Percentiles rank a stretch among this genome's conserved stretches.
Conservation (phyloP, 2,797 vertebrate species). For the Scyliorhinus canicula region DNA sequence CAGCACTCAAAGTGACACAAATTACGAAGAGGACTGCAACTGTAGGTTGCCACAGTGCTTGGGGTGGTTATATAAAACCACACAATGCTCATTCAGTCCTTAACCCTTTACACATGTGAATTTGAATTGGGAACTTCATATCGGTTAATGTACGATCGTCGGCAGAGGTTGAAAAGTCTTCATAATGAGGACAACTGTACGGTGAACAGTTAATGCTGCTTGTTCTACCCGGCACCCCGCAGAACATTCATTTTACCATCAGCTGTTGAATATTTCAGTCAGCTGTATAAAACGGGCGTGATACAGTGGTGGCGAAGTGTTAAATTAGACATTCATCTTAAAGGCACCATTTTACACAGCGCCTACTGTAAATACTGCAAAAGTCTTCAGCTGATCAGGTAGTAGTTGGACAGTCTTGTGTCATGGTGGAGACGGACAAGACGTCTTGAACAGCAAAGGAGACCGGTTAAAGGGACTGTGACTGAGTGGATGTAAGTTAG, state of each 20-base stretch:
- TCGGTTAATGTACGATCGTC: background rate
- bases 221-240: background rate
- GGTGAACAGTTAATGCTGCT: background rate
- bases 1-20: no score
- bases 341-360: background rate
- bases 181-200: background rate
- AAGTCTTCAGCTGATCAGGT: background rate
- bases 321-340: background rate
- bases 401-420: background rate
- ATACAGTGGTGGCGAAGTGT: background rate
- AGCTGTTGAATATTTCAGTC: background rate
- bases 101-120: background rate
- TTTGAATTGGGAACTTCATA: background rate
- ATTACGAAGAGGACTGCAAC: background rate
- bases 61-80: background rate
- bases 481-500: background rate
- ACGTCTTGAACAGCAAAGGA: background rate
- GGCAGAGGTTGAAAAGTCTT: background rate
- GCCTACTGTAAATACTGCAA: no score
- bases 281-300: no score
- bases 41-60: background rate
- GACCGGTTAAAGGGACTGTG: no score
- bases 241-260: background rate
- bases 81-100: background rate
- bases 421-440: background rate